A percentile compares a stretch with the other conserved stretches of the same genome.
Evolutionary conservation across 1,140 invertebrate species (phyloP).

Genomic region (Drosophila santomea): DNA sequence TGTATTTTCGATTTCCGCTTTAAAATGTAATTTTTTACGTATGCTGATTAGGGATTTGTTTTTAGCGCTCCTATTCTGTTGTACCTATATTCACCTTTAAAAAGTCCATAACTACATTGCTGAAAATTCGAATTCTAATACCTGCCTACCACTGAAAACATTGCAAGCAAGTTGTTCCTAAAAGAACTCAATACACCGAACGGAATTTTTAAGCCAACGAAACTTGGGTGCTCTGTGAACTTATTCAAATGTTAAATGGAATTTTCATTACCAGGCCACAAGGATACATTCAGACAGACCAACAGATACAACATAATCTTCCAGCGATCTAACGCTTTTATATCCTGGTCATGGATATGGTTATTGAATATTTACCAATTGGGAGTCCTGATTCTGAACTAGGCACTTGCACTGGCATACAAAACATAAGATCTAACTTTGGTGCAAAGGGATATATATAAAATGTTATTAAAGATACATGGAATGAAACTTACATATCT

Average conservation of each 20-base stretch:
- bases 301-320: slow-evolving; percentile 29
- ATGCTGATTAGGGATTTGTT: too few relatives aligned
- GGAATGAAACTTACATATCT: too few relatives aligned
- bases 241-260: slow-evolving; percentile 36
- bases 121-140: neutral
- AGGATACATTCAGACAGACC: slow-evolving; percentile 1
- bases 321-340: slow-evolving; percentile 35
- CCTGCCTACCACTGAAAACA: neutral
- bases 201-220: neutral
- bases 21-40: neutral
- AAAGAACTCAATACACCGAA: neutral
- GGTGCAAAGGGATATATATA: too few relatives aligned
- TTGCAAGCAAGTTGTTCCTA: neutral
- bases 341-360: slow-evolving; percentile 32
- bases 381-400: slow-evolving; percentile 39
- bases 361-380: slow-evolving; percentile 69
- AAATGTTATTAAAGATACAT: too few relatives aligned
- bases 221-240: slow-evolving; percentile 7
- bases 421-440: neutral
- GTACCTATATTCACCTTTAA: too few relatives aligned
- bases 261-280: slow-evolving; percentile 38
- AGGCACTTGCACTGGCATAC: slow-evolving; percentile 24
- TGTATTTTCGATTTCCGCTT: neutral
- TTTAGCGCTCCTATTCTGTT: too few relatives aligned
- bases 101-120: too few relatives aligned